Evolutionary conservation across 2,888 invertebrate species (phyloP).

Genomic region (Catocala fraxini): DNA sequence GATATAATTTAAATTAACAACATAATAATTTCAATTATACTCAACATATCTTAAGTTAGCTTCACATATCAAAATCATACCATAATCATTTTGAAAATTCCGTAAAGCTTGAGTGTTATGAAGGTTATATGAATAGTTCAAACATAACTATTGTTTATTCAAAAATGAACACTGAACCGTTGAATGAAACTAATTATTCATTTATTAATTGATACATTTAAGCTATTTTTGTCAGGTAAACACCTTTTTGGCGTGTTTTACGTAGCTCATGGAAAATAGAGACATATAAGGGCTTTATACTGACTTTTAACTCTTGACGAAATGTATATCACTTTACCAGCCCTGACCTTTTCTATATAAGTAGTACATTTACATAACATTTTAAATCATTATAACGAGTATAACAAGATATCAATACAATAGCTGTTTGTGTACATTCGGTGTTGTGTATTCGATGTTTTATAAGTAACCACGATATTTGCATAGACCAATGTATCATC

Average conservation of each 20-base stretch:
- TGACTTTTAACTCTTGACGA: neutral
- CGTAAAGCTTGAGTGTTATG: too few relatives aligned
- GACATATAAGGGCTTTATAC: neutral
- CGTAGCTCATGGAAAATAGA: neutral
- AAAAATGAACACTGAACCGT: too few relatives aligned
- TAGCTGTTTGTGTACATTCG: constrained; percentile 68
- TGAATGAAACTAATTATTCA: too few relatives aligned
- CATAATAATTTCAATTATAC: too few relatives aligned
- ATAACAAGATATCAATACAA: constrained; percentile 58
- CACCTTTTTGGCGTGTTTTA: neutral
- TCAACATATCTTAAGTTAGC: too few relatives aligned
- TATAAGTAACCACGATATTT: constrained; percentile 59
- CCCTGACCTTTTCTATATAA: neutral
- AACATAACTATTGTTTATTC: too few relatives aligned
- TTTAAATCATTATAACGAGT: constrained; percentile 41
- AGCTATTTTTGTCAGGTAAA: too few relatives aligned
- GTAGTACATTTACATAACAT: constrained; percentile 20
- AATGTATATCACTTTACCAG: neutral
- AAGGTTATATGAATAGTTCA: too few relatives aligned
- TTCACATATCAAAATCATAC: too few relatives aligned
- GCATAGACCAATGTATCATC: constrained; percentile 66
- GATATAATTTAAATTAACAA: too few relatives aligned
- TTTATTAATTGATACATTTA: too few relatives aligned
- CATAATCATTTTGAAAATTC: too few relatives aligned
- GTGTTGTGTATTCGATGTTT: constrained; percentile 78